Conservation (phyloP, 1,140 invertebrate species). For the Armadillidium nasatum region DNA sequence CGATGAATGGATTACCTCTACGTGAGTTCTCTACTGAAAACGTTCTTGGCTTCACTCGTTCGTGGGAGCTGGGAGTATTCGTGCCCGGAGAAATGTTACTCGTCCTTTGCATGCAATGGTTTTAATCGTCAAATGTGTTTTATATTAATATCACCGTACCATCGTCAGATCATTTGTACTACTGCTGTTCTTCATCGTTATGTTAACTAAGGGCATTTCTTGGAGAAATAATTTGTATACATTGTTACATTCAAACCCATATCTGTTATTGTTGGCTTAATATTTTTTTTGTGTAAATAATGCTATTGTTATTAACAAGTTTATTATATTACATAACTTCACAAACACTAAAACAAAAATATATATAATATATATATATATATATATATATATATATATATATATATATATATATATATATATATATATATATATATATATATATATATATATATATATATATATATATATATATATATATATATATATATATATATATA, state of each 20-base stretch:
- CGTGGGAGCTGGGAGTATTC: background rate
- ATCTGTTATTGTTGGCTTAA: too few relatives aligned
- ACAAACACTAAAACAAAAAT: background rate
- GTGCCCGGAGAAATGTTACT: background rate
- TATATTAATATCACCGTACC: background rate
- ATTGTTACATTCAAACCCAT: too few relatives aligned
- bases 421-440: constrained; percentile 21
- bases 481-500: background rate
- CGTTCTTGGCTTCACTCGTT: background rate
- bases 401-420: constrained; percentile 26
- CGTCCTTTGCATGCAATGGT: background rate
- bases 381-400: constrained; percentile 27
- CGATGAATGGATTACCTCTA: background rate
- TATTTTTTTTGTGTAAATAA: constrained; percentile 2
- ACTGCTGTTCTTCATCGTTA: background rate
- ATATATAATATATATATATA: constrained; percentile 9
- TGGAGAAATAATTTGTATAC: too few relatives aligned
- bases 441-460: constrained; percentile 20
- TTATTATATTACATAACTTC: background rate
- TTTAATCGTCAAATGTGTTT: background rate
- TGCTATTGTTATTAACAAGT: too few relatives aligned
- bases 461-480: constrained; percentile 20
- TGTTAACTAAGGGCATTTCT: background rate
- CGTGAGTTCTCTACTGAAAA: background rate
- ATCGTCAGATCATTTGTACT: background rate